Conservation (phyloP, 2,113 vertebrate species). For the Gallinago undulata region DNA sequence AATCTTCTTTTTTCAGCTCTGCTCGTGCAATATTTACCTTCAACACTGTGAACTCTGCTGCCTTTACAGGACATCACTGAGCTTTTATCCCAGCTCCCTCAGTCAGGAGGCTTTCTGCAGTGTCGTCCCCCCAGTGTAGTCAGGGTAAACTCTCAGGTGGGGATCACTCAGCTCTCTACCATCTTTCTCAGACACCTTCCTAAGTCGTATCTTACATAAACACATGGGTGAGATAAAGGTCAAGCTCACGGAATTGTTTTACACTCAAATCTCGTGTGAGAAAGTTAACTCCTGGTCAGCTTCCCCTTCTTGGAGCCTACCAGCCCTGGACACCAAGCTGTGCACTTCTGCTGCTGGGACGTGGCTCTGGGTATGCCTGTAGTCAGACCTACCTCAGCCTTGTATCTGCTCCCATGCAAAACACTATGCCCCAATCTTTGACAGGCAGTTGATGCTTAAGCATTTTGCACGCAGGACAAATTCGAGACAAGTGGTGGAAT, state of each 20-base stretch:
- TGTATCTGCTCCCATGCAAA: background rate
- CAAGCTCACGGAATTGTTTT: background rate
- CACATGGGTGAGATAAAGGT: background rate
- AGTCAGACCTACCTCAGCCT: background rate
- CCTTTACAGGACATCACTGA: background rate
- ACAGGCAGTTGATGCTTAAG: background rate
- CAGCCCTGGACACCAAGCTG: background rate
- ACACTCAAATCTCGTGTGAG: background rate
- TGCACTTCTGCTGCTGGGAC: background rate
- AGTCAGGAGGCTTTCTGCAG: background rate
- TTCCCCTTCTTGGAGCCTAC: background rate
- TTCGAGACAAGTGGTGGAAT: background rate
- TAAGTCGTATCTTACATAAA: background rate
- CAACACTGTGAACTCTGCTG: background rate
- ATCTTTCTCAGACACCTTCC: background rate
- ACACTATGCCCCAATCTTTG: background rate
- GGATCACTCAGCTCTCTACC: background rate
- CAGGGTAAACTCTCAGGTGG: background rate
- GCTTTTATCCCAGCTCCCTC: background rate
- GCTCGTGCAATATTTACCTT: background rate
- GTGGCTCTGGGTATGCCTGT: background rate
- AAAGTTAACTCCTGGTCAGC: background rate
- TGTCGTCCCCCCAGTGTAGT: rapidly evolving
- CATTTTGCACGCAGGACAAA: background rate
- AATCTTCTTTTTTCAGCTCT: background rate